Percentiles rank a stretch among this genome's conserved stretches.
phyloP scores from a whole-genome alignment of 2,888 invertebrate species.

The Acanthosepion esculentum region DNA sequence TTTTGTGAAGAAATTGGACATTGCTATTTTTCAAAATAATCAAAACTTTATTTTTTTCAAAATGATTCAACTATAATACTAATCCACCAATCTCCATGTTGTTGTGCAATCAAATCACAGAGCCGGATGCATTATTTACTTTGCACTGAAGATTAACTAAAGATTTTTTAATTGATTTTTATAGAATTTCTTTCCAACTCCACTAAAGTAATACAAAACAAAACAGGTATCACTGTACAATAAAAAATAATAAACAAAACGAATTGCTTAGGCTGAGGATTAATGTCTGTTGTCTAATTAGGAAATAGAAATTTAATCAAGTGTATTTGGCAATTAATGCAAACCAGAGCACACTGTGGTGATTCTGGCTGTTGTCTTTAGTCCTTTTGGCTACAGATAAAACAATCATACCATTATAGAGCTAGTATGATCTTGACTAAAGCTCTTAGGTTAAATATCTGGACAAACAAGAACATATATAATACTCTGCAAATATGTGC shows the following conservation, averaged over 20 bases:
- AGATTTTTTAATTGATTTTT: no score
- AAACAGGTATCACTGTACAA: background rate
- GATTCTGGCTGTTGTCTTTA: background rate
- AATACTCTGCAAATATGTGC: background rate
- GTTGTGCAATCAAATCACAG: no score
- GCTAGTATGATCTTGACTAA: background rate
- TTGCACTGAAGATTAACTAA: no score
- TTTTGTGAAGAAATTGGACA: no score
- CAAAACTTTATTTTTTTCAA: no score
- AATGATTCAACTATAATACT: no score
- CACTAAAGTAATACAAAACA: no score
- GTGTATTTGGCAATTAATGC: background rate
- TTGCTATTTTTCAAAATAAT: no score
- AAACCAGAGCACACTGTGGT: background rate
- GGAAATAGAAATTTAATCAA: constrained; percentile 12
- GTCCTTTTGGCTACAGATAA: background rate
- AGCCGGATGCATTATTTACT: no score
- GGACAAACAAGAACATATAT: background rate
- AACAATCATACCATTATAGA: background rate
- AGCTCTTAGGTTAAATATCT: background rate
- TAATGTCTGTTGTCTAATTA: background rate
- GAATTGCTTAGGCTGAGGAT: background rate
- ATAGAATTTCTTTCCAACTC: no score
- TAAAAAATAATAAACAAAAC: background rate
- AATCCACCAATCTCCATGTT: no score